A percentile compares a stretch with the other conserved stretches of the same genome.
Evolutionary conservation across 1,140 invertebrate species (phyloP).

Genomic region (Pogonomyrmex californicus): DNA sequence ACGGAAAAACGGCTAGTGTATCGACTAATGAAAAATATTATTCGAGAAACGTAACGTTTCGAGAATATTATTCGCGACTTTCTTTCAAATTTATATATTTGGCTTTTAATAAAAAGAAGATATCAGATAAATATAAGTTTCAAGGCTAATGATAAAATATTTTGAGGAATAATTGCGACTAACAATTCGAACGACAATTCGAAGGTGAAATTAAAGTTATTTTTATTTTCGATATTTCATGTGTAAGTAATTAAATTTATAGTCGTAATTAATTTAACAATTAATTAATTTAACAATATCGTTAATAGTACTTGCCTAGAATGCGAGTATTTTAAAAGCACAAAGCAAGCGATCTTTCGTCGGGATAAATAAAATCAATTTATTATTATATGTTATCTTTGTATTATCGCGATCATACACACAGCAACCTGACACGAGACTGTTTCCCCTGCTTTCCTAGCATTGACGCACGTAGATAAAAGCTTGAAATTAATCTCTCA

Average conservation of each 20-base stretch:
- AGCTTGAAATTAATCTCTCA: conserved; percentile 81
- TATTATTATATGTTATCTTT: conserved; percentile 47
- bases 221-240: conserved; percentile 20
- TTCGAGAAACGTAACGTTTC: background rate
- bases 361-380: conserved; percentile 45
- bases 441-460: conserved; percentile 4
- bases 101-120: background rate
- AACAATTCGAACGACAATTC: background rate
- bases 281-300: background rate
- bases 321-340: background rate
- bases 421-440: background rate
- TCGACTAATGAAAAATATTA: background rate
- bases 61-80: background rate
- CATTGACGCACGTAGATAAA: conserved; percentile 73
- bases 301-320: background rate
- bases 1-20: background rate
- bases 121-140: conserved; percentile 5
- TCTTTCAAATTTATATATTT: background rate
- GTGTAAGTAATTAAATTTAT: background rate
- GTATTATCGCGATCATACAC: conserved; percentile 20
- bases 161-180: background rate
- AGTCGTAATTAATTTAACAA: background rate
- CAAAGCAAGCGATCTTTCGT: background rate
- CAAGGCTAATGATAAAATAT: background rate
- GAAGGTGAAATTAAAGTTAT: background rate